Evolutionary conservation across 2,888 invertebrate species (phyloP).

Genomic region (Fragum sueziense): DNA sequence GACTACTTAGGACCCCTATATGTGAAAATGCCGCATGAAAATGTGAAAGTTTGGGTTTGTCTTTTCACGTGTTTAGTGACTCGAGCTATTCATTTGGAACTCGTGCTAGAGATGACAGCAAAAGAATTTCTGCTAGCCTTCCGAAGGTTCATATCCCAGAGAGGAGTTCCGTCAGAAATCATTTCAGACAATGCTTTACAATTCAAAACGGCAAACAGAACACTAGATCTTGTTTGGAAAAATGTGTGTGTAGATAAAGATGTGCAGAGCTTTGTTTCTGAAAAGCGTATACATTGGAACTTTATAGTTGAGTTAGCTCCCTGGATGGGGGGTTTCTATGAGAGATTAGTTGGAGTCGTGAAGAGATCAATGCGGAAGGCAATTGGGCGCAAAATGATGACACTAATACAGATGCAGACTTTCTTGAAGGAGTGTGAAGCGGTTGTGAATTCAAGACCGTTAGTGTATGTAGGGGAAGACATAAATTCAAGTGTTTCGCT

Average conservation of each 20-base stretch:
- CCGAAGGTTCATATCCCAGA: conserved; percentile 21
- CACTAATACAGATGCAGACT: conserved; percentile 33
- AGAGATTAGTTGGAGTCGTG: conserved; percentile 32
- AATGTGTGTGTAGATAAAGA: not conserved
- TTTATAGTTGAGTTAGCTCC: conserved; percentile 35
- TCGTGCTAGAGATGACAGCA: conserved; percentile 24
- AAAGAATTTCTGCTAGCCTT: conserved; percentile 27
- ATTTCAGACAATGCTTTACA: conserved; percentile 33
- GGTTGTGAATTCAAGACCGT: conserved; percentile 37
- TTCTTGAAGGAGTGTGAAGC: conserved; percentile 30
- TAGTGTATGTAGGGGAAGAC: conserved; percentile 38
- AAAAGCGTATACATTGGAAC: conserved; percentile 20
- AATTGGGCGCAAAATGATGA: conserved; percentile 27
- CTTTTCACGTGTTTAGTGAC: conserved; percentile 30
- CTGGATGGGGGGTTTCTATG: conserved; percentile 44
- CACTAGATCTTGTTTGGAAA: conserved; percentile 3
- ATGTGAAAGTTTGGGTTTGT: conserved; percentile 14
- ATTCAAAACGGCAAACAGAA: conserved; percentile 23
- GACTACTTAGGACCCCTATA: not conserved
- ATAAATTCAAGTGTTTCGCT: conserved; percentile 34
- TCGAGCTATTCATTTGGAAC: conserved; percentile 26
- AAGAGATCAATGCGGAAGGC: conserved; percentile 32
- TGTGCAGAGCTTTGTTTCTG: conserved; percentile 12
- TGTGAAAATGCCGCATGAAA: not conserved
- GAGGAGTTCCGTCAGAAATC: conserved; percentile 20